phyloP scores from a whole-genome alignment of 2,888 invertebrate species.

The Caenorhabditis sp. region DNA sequence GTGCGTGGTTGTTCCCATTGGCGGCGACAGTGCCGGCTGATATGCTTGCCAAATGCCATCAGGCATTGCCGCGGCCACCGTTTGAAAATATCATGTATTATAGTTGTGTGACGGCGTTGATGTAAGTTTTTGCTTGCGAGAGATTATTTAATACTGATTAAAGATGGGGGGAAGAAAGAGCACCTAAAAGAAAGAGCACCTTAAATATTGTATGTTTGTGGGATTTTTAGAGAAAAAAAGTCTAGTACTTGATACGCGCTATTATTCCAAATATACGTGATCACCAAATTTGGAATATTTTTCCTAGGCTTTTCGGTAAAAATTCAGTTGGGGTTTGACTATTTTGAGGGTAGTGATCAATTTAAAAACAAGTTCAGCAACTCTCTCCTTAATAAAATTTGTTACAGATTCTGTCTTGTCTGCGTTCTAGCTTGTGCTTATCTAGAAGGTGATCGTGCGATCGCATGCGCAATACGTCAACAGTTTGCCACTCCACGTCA shows the following conservation, averaged over 20 bases:
- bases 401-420: conserved; percentile 69
- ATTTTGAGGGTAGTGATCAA: no score
- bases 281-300: no score
- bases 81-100: conserved; percentile 82
- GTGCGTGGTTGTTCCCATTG: conserved; percentile 76
- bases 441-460: conserved; percentile 69
- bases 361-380: no score
- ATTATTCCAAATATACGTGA: no score
- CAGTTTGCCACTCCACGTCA: conserved; percentile 42
- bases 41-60: conserved; percentile 74
- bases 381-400: no score
- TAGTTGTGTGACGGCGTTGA: conserved; percentile 70
- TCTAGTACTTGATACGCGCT: no score
- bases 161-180: no score
- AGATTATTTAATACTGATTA: not conserved
- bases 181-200: no score
- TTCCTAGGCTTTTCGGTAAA: no score
- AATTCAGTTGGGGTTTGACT: no score
- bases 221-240: no score
- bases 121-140: conserved; percentile 47
- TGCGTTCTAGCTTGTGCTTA: conserved; percentile 70
- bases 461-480: conserved; percentile 62
- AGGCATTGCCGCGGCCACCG: conserved; percentile 79
- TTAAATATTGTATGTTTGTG: no score
- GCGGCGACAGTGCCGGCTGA: conserved; percentile 77